A percentile compares a stretch with the other conserved stretches of the same genome.
phyloP scores from a whole-genome alignment of 1,140 invertebrate species.

The Chymomyza costata region DNA sequence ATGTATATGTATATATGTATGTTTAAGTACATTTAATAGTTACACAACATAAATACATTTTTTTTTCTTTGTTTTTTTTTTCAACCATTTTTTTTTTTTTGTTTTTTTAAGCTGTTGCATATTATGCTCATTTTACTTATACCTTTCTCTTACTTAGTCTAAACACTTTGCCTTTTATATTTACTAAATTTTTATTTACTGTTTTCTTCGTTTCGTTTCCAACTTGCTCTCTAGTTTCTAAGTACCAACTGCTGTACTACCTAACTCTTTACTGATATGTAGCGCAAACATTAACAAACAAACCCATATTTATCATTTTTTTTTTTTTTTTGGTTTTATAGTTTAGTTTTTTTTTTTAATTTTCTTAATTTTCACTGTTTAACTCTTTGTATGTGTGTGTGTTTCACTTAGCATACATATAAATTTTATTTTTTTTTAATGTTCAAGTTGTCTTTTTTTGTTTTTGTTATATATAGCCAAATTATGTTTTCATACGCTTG shows the following conservation, averaged over 20 bases:
- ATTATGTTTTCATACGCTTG: conserved; percentile 50
- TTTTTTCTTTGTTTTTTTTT: conserved; percentile 33
- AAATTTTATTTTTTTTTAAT: conserved; percentile 41
- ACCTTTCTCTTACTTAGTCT: conserved; percentile 24
- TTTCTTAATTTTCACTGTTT: conserved; percentile 39
- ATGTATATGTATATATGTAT: conserved; percentile 67
- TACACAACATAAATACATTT: conserved; percentile 70
- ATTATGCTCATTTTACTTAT: conserved; percentile 35
- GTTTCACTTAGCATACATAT: conserved; percentile 30
- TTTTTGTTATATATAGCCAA: conserved; percentile 52
- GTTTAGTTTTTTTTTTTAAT: conserved; percentile 19
- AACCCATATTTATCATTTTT: conserved; percentile 73
- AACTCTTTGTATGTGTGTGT: conserved; percentile 22
- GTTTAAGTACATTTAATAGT: conserved; percentile 65
- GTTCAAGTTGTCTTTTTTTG: conserved; percentile 5
- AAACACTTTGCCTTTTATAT: conserved; percentile 36
- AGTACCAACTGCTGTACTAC: conserved; percentile 48
- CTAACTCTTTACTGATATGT: conserved; percentile 74
- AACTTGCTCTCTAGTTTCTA: conserved; percentile 58
- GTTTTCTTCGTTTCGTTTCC: conserved; percentile 24
- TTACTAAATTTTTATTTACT: conserved; percentile 17
- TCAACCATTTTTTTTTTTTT: conserved; percentile 15
- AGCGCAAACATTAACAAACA: conserved; percentile 75
- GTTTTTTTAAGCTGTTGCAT: conserved; percentile 36
- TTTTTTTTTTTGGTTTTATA: conserved; percentile 25